Conservation (phyloP, 2,888 invertebrate genomes). For the Plusia festucae region DNA sequence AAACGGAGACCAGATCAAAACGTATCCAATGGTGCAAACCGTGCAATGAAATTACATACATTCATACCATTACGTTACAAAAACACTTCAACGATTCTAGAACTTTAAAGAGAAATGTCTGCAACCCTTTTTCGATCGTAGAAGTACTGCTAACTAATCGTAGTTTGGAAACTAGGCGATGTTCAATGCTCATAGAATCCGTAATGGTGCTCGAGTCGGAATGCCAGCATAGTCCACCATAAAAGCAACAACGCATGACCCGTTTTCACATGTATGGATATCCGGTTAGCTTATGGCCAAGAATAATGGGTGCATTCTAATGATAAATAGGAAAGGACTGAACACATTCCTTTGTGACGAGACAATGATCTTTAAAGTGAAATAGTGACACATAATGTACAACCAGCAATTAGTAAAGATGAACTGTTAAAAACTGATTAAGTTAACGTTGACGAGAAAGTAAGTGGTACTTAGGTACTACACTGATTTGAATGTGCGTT, state of each 20-base stretch:
- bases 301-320: conserved; percentile 74
- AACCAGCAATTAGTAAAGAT: conserved; percentile 27
- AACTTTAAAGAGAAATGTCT: conserved; percentile 34
- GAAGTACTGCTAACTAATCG: conserved; percentile 54
- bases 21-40: conserved; percentile 12
- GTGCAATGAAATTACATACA: conserved; percentile 25
- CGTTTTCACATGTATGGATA: conserved; percentile 83
- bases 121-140: conserved; percentile 44
- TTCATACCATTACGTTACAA: conserved; percentile 29
- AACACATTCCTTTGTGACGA: conserved; percentile 54
- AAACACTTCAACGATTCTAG: conserved; percentile 23
- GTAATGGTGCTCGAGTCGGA: conserved; percentile 66
- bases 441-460: conserved; percentile 19
- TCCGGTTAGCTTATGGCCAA: conserved; percentile 77
- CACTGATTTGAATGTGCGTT: conserved; percentile 25
- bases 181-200: conserved; percentile 70
- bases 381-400: conserved; percentile 21
- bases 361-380: conserved; percentile 43
- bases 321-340: conserved; percentile 62
- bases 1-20: conserved; percentile 26
- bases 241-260: conserved; percentile 75
- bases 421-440: conserved; percentile 17
- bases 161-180: conserved; percentile 65
- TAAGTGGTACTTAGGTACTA: conserved; percentile 16
- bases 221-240: conserved; percentile 63